phyloP scores from a whole-genome alignment of 2,888 invertebrate species.

The Molorchus minor region DNA sequence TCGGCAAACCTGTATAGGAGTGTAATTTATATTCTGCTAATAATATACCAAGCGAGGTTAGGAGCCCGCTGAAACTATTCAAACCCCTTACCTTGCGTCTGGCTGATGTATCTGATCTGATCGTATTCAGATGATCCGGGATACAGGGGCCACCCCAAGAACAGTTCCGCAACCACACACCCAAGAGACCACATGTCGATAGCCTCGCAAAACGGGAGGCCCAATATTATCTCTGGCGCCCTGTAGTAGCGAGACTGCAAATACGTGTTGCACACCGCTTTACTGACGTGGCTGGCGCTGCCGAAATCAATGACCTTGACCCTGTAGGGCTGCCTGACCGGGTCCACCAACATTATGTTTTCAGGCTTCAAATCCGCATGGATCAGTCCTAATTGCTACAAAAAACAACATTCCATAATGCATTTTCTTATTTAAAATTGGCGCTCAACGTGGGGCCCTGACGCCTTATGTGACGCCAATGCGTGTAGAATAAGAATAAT shows the following conservation, averaged over 20 bases:
- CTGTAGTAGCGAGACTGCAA: constrained; percentile 98
- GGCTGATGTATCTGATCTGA: constrained; percentile 87
- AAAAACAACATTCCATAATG: constrained; percentile 39
- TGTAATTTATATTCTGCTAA: too few relatives aligned
- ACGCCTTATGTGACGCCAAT: too few relatives aligned
- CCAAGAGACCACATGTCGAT: constrained; percentile 99
- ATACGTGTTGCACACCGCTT: constrained; percentile 99
- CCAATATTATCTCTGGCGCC: constrained; percentile 96
- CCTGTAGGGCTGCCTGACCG: constrained; percentile 95
- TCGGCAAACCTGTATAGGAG: constrained; percentile 91
- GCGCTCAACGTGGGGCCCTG: background rate
- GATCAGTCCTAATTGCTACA: constrained; percentile 96
- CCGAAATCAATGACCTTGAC: constrained; percentile 99
- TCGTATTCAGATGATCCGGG: constrained; percentile 99
- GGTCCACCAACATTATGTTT: constrained; percentile 99
- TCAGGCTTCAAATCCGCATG: constrained; percentile 99
- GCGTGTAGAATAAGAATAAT: too few relatives aligned
- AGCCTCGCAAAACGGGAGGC: constrained; percentile 98
- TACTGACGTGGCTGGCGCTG: constrained; percentile 98
- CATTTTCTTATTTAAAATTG: background rate
- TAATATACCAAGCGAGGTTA: too few relatives aligned
- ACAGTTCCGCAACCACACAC: constrained; percentile 98
- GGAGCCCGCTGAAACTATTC: background rate
- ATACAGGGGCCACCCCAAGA: constrained; percentile 99
- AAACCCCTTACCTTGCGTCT: constrained; percentile 69